Evolutionary conservation across 1,140 invertebrate species (phyloP).

Genomic region (Portunus trituberculatus): DNA sequence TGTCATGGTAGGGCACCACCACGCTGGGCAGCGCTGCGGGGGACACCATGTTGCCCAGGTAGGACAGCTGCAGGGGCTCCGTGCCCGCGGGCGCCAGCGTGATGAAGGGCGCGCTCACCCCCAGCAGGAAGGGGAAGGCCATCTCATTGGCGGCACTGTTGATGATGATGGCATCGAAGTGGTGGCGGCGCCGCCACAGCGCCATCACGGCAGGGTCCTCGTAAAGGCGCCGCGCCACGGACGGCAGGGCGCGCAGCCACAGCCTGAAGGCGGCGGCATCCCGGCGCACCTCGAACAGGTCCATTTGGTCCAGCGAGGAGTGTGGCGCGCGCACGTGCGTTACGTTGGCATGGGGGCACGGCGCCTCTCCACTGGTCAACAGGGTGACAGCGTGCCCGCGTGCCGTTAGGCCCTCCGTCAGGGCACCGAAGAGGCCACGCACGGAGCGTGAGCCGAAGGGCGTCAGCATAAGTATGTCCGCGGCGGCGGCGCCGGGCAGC

Average conservation of each 20-base stretch:
- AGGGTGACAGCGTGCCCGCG: slow-evolving; percentile 69
- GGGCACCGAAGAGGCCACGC: slow-evolving; percentile 61
- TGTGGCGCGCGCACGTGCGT: slow-evolving; percentile 69
- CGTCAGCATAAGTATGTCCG: slow-evolving; percentile 61
- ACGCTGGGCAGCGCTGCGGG: slow-evolving; percentile 73
- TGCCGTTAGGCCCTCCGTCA: slow-evolving; percentile 60
- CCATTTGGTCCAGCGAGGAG: slow-evolving; percentile 72
- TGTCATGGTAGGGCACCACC: slow-evolving; percentile 68
- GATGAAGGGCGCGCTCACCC: slow-evolving; percentile 69
- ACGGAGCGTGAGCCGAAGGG: slow-evolving; percentile 73
- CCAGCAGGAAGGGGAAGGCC: slow-evolving; percentile 75
- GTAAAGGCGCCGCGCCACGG: slow-evolving; percentile 70
- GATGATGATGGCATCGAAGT: slow-evolving; percentile 75
- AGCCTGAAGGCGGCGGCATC: slow-evolving; percentile 60
- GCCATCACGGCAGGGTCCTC: slow-evolving; percentile 60
- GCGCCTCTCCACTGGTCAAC: slow-evolving; percentile 64
- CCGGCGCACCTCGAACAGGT: slow-evolving; percentile 70
- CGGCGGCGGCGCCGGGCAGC: not conserved
- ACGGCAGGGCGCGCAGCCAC: slow-evolving; percentile 67
- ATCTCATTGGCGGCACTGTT: slow-evolving; percentile 77
- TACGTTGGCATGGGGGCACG: slow-evolving; percentile 57
- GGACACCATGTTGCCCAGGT: slow-evolving; percentile 74
- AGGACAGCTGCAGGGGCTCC: slow-evolving; percentile 73
- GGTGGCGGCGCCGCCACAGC: slow-evolving; percentile 59
- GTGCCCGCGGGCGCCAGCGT: slow-evolving; percentile 67